Percentiles rank a stretch among this genome's conserved stretches.
These are phyloP conservation scores for Chiridota heheva DNA, from an alignment of 35 echinoderm and acorn worm genomes.

Conservation along the genomic window DNA sequence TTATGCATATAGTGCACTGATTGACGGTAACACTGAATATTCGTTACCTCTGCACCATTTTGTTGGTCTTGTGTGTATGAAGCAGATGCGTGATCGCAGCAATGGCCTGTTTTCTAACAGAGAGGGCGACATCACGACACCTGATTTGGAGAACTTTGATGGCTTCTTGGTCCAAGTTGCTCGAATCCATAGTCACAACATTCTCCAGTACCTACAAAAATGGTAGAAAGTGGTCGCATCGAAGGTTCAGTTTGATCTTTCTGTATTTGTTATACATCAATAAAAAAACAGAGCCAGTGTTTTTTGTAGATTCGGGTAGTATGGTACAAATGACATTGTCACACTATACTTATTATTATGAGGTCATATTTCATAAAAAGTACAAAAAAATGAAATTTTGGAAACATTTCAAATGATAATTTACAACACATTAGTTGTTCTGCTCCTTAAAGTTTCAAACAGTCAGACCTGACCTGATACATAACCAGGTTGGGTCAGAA, in stretches of 20 bases:
- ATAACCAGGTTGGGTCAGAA: too few species aligned
- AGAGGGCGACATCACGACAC: conserved; percentile 80
- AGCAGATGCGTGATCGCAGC: conserved; percentile 72
- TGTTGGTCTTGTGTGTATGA: conserved; percentile 20
- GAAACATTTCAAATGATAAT: too few species aligned
- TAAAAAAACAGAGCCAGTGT: too few species aligned
- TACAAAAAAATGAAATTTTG: too few species aligned
- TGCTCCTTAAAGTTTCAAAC: too few species aligned
- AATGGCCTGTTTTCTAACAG: conserved; percentile 91
- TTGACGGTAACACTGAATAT: too few species aligned
- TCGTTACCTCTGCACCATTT: conserved; percentile 68
- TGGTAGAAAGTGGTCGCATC: not conserved
- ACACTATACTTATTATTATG: too few species aligned
- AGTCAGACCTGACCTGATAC: too few species aligned
- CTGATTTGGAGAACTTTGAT: conserved; percentile 58
- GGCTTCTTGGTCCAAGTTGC: conserved; percentile 33
- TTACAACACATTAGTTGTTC: too few species aligned
- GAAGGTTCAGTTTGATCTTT: not conserved
- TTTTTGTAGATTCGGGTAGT: not conserved
- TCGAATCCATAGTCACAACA: conserved; percentile 38
- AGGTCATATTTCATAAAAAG: too few species aligned
- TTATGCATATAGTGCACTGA: too few species aligned
- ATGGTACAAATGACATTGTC: not conserved
- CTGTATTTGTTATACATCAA: too few species aligned
- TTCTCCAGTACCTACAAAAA: conserved; percentile 79